Evolutionary conservation across 1,140 invertebrate genomes (phyloP), one percentile per base, ranked within the genome.

Genomic region (Phocides pigmalion): DNA sequence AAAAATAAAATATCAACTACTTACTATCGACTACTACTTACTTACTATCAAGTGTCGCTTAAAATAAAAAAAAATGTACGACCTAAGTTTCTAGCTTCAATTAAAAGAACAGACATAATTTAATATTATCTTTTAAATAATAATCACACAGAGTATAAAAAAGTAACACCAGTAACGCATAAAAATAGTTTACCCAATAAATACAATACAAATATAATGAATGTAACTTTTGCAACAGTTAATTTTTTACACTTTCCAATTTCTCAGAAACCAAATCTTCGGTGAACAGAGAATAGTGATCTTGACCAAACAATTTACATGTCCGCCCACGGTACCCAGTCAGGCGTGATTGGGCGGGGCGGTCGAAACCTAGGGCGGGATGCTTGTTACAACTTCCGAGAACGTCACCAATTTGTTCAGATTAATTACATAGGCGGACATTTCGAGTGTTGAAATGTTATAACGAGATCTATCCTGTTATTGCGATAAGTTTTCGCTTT

Each of bases 261-360:
- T 41, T 56, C 64, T 28, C 16, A 4, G 46, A 42, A 42, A 11
- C 15, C 1, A 20, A 39, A 32, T 6, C 16, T 32, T 22, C 15
- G 28, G 41, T 53, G 49, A 49, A 47, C 50, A 72, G 75, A 70
- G 62, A 63, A n/a, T n/a, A n/a, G 6, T 61, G 51, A 32, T 76
- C 70, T 83, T 80, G 66, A 68, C 76, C 71, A 72, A 82, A 81
- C 76, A 80, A 80, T 76, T 82, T 79, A 81, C 66, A 67, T 65
- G 66, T 73, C 70, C 69, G 62, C 71, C 67, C 64, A 68, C 41
- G 49, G 9, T 41, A 2, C 16, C 0, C 56, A 66, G 47, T 64
- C 68, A 70, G 81, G 84, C 82, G 84, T 79, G 74, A 71, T 66
- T 63, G 70, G 84, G 81, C 82, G 80, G 76, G 56, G 74, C 73